Base-by-base conservation (phyloP, 2,113 vertebrate species). In the Saccopteryx bilineata region DNA sequence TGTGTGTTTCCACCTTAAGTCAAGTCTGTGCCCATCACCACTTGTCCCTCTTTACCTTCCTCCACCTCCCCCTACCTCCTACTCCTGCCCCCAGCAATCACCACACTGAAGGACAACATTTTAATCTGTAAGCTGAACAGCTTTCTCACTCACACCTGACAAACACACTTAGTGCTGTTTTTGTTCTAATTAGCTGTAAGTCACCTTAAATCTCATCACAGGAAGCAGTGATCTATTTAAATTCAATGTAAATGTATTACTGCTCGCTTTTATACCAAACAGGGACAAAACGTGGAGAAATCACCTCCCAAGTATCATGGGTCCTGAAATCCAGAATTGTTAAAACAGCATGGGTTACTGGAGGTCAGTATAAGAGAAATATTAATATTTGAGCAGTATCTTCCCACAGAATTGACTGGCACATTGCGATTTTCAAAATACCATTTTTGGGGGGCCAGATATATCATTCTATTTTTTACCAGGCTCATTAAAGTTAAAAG, bases 161-260 rank as follows among this genome's bases (percentile, higher is more conserved):
- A 97, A 93, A 79, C 12, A 39, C 8, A 0, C 26, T 60, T 96
- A 87, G 71, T 90, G 86, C 56, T 56, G n/a, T 94, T 95, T 97
- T 94, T 95, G 69, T 97, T 97, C 80, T 88, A 76, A 46, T 96
- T 81, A 98, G 92, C 76, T 46, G 0, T 46, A 46, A 7, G 83
- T 91, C 95, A 95, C 86, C 89, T 96, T 90, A 90, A 79, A 96
- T 96, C 83, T 96, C n/a, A 0, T 96, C 94, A 91, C 26, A 63
- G 81, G 85, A 39, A 92, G 91, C 61, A 58, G 23, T 33, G 50
- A 95, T 96, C 94, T 94, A 93, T 97, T 98, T 94, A 95, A 94
- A 96, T 81, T 17, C 4, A 8, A 19, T 33, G 58, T 86, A 87
- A 94, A 90, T 52, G 17, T 54, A 14, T 60, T 83, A 61, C 93